Evolutionary conservation across 2,113 vertebrate species (phyloP).

Genomic region (Gasterosteus aculeatus): DNA sequence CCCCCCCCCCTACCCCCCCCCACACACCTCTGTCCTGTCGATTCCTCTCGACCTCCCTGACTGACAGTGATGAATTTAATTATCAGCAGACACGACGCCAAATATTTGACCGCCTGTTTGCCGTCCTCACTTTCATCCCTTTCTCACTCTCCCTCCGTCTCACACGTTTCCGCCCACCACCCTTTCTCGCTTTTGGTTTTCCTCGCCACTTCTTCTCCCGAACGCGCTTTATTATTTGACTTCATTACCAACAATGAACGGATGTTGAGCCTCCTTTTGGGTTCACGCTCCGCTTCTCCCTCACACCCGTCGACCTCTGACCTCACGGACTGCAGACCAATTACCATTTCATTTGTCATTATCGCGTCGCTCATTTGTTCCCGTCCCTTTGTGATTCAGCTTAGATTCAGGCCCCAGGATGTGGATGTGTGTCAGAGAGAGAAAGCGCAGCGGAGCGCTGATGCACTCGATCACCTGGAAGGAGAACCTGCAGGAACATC

Average conservation of each 20-base stretch:
- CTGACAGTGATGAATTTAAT: constrained; percentile 50
- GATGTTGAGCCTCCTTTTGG: not conserved
- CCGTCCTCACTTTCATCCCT: constrained; percentile 25
- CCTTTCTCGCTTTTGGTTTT: constrained; percentile 2
- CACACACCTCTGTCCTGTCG: not conserved
- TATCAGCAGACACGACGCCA: constrained; percentile 24
- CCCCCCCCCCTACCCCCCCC: not conserved
- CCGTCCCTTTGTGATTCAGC: not conserved
- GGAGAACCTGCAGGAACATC: not conserved
- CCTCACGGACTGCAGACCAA: constrained; percentile 9
- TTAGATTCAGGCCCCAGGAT: not conserved
- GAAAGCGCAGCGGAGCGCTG: not conserved
- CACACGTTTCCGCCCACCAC: constrained; percentile 69
- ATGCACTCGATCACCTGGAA: constrained; percentile 1
- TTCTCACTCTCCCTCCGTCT: constrained; percentile 58
- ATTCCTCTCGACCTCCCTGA: constrained; percentile 20
- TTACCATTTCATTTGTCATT: constrained; percentile 3
- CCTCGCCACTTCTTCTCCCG: constrained; percentile 22
- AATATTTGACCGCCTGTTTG: constrained; percentile 24
- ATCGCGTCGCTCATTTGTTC: not conserved
- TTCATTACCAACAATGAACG: constrained; percentile 10
- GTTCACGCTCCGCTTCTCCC: not conserved
- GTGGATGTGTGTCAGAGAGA: not conserved
- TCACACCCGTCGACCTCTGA: constrained; percentile 1
- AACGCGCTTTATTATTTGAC: constrained; percentile 17